phyloP scores from a whole-genome alignment of 1,140 invertebrate species.

The Dinothrombium tinctorium region DNA sequence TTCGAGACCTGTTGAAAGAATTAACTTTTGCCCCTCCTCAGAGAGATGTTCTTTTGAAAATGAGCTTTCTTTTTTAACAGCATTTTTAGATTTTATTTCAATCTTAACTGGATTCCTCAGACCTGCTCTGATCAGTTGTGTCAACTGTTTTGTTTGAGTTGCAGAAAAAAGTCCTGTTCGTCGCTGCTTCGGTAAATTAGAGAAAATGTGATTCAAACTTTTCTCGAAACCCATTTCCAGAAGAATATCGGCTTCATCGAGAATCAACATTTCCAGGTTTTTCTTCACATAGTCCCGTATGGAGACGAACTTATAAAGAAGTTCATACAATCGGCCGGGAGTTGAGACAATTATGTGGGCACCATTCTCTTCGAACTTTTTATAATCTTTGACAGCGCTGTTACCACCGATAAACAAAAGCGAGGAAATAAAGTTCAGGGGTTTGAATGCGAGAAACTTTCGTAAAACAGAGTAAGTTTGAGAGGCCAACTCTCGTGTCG shows the following conservation, averaged over 20 bases:
- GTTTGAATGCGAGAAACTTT: constrained; percentile 28
- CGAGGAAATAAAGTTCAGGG: constrained; percentile 21
- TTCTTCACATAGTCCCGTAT: constrained; percentile 6
- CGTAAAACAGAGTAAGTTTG: constrained; percentile 58
- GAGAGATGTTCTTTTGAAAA: not conserved
- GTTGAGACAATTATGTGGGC: constrained; percentile 72
- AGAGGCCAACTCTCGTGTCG: constrained; percentile 68
- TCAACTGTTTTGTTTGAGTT: constrained; percentile 85
- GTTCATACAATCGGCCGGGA: constrained; percentile 68
- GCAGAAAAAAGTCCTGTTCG: constrained; percentile 93
- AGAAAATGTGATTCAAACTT: constrained; percentile 61
- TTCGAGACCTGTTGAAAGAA: constrained; percentile 4
- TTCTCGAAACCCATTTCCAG: constrained; percentile 74
- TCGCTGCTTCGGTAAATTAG: constrained; percentile 69
- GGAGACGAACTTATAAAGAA: constrained; percentile 27
- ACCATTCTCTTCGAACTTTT: constrained; percentile 38
- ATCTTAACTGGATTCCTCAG: constrained; percentile 79
- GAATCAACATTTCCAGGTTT: constrained; percentile 56
- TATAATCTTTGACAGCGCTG: constrained; percentile 37
- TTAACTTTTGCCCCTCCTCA: not conserved
- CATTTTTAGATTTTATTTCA: constrained; percentile 56
- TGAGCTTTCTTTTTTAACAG: constrained; percentile 2
- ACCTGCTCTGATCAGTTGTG: constrained; percentile 72
- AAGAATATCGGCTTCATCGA: constrained; percentile 91
- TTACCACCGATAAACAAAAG: constrained; percentile 57